Base-by-base conservation (phyloP, 1,140 invertebrate species). In the Pseudomyrmex flavicornis region DNA sequence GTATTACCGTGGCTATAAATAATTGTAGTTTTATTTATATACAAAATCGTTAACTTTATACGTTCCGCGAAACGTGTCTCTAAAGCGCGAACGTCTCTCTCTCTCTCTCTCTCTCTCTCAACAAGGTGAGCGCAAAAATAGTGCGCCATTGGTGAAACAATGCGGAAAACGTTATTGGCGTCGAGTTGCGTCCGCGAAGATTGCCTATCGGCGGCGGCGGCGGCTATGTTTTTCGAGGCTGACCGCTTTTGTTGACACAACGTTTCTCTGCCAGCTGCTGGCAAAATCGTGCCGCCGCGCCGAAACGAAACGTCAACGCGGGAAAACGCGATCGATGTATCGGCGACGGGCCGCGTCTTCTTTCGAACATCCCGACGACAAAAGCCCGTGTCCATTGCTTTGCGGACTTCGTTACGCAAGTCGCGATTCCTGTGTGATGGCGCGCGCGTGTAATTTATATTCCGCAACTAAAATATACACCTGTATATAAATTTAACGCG, bases 291-390 rank as follows among this genome's bases (percentile, higher is more conserved):
- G 86, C 84, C 84, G 74, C 82, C 65, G 48, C 48, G 35, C 35
- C 5, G 35, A 35, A 35, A 35, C 85, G 54, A 82, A 86, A 87
- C 86, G 82, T 84, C 76, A 86, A 87, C 86, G 82, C 48, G 17
- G 77, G 44, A 15, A 50, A 54, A 54, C 15, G 54, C 56, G 10
- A 44, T 10, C n/a, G 61, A 82, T 68, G 76, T 72, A 44, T 66
- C 44, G 59, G 1, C 35, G 58, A 2, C 4, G 35, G 26, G 2
- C 17, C 48, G n/a, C 20, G 48, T 35, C 56, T 74, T 80, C 20
- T 26, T 63, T 35, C 35, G 35, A 35, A 35, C 35, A 35, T 35
- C 35, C 35, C 35, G 35, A 35, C 35, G 5, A 35, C 35, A n/a
- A 54, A 80, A 88, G 50, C 1, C 26, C 58, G 58, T 35, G 58